Conservation (phyloP, 1,140 invertebrate genomes). For the Hylaeus volcanicus region DNA sequence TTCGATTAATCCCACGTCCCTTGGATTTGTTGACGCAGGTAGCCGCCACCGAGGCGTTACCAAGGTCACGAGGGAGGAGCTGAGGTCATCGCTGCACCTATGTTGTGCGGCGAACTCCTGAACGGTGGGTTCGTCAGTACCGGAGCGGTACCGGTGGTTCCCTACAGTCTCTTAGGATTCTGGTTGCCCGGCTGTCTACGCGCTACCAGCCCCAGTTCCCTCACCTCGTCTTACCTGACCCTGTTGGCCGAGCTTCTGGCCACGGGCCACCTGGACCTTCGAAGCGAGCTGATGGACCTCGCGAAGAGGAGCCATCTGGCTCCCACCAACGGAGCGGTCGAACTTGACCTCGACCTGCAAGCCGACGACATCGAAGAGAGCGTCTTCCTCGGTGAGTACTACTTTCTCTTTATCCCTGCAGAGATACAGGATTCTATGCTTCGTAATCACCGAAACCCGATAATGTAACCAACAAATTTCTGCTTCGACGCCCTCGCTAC, state of each 20-base stretch:
- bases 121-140: conserved; percentile 80
- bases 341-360: conserved; percentile 68
- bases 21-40: conserved; percentile 39
- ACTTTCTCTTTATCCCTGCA: background rate
- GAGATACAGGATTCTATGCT: no score
- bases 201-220: conserved; percentile 73
- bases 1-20: conserved; percentile 27
- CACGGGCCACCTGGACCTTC: conserved; percentile 69
- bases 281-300: conserved; percentile 68
- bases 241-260: conserved; percentile 76
- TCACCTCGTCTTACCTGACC: conserved; percentile 76
- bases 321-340: conserved; percentile 57
- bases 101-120: conserved; percentile 81
- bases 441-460: no score
- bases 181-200: conserved; percentile 78
- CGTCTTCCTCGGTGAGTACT: conserved; percentile 76
- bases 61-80: conserved; percentile 66
- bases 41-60: conserved; percentile 59
- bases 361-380: conserved; percentile 73
- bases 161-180: conserved; percentile 77
- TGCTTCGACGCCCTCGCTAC: background rate
- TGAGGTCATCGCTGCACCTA: conserved; percentile 74
- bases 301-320: conserved; percentile 65
- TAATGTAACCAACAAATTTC: no score
- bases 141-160: conserved; percentile 78